A percentile compares a stretch with the other conserved stretches of the same genome.
phyloP scores from a whole-genome alignment of 2,797 vertebrate species.

The Pachyuromys duprasi region DNA sequence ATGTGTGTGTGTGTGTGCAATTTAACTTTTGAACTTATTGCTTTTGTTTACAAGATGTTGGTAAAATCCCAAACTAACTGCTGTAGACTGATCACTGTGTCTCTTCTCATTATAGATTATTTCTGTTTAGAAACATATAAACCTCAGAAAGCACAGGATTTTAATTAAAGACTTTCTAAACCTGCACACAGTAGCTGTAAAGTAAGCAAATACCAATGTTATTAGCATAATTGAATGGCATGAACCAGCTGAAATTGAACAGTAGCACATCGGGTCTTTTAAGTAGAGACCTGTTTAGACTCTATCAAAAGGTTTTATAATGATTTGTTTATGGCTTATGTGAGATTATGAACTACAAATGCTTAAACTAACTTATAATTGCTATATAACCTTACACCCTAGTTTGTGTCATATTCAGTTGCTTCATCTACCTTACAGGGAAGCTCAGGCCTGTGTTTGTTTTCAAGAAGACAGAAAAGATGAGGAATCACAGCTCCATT shows the following conservation, averaged over 20 bases:
- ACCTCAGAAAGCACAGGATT: slow-evolving; percentile 24
- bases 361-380: slow-evolving; percentile 63
- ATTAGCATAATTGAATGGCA: slow-evolving; percentile 81
- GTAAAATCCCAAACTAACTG: background rate
- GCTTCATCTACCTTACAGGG: slow-evolving; percentile 50
- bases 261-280: slow-evolving; percentile 62
- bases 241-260: slow-evolving; percentile 70
- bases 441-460: slow-evolving; percentile 52
- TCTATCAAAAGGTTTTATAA: background rate
- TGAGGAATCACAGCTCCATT: background rate
- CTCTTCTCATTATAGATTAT: background rate
- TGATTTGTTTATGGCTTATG: slow-evolving; percentile 72
- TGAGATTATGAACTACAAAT: slow-evolving; percentile 31
- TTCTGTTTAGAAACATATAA: slow-evolving; percentile 31
- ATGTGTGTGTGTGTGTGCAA: background rate
- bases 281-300: slow-evolving; percentile 68
- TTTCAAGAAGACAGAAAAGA: slow-evolving; percentile 46
- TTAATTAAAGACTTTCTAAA: slow-evolving; percentile 65
- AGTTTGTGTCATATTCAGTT: slow-evolving; percentile 20
- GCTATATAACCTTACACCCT: slow-evolving; percentile 46
- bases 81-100: background rate
- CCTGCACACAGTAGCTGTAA: background rate
- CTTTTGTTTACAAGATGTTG: background rate
- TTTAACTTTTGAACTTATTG: background rate
- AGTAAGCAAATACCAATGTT: slow-evolving; percentile 77